These are phyloP conservation scores for Cetonia aurata DNA, from an alignment of 2,888 invertebrate species.

Conservation along the genomic window DNA sequence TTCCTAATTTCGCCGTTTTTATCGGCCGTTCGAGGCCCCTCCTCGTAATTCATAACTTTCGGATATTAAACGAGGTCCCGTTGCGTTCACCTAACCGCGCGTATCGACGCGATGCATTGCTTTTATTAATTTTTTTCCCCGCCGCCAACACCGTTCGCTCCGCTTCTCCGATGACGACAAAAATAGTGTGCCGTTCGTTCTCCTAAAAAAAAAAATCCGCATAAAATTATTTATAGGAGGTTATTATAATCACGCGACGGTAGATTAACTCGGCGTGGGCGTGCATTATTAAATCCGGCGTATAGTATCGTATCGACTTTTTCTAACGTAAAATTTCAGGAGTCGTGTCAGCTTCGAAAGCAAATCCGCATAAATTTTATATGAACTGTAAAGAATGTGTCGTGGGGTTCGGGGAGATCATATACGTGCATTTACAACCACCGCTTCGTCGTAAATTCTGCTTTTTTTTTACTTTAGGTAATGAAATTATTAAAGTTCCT, in stretches of 20 bases:
- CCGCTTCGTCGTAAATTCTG: no score
- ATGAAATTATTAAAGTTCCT: no score
- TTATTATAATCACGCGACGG: slow-evolving; percentile 41
- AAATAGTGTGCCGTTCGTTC: slow-evolving; percentile 28
- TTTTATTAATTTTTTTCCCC: slow-evolving; percentile 13
- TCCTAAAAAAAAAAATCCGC: slow-evolving; percentile 41
- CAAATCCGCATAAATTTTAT: no score
- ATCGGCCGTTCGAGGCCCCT: background rate
- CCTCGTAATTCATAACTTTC: slow-evolving; percentile 29
- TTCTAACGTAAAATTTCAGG: slow-evolving; percentile 12
- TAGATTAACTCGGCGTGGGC: slow-evolving; percentile 36
- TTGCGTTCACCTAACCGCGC: background rate
- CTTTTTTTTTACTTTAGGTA: no score
- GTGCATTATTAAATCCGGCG: slow-evolving; percentile 36
- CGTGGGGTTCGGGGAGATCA: no score
- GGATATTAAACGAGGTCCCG: slow-evolving; percentile 13
- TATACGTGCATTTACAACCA: no score
- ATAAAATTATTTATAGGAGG: slow-evolving; percentile 44
- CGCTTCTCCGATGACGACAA: slow-evolving; percentile 9
- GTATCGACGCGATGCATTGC: slow-evolving; percentile 17
- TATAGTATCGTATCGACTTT: slow-evolving; percentile 26
- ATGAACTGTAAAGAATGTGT: no score
- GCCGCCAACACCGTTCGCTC: background rate
- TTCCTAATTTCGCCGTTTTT: slow-evolving; percentile 24
- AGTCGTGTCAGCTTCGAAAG: slow-evolving; percentile 1